Conservation (phyloP, 2,888 invertebrate species). For the Drosophila algonquin region DNA sequence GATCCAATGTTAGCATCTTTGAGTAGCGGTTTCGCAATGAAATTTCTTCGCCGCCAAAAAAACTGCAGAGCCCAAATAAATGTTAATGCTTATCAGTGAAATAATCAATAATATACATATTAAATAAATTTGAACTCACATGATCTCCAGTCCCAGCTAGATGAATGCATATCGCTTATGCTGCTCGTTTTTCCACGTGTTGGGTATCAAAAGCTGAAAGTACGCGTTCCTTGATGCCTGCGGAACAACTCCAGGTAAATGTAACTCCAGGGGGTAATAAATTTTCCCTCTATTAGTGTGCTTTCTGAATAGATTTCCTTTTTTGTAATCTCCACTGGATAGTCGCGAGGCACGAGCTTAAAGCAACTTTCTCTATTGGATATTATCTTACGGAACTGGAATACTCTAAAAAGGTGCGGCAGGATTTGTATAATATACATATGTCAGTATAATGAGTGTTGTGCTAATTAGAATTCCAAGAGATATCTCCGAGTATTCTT, state of each 20-base stretch:
- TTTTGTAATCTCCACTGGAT: constrained; percentile 94
- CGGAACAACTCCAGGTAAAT: constrained; percentile 94
- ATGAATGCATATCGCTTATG: constrained; percentile 94
- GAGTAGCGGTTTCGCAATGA: constrained; percentile 95
- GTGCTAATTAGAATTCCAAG: neutral
- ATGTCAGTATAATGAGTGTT: neutral
- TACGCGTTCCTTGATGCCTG: constrained; percentile 92
- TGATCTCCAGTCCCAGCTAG: constrained; percentile 99
- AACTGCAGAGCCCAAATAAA: constrained; percentile 86
- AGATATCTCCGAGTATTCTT: neutral
- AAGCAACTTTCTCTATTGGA: constrained; percentile 92
- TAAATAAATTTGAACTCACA: constrained; percentile 54
- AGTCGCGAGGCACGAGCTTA: constrained; percentile 91
- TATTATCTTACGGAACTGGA: constrained; percentile 94
- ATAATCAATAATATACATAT: too few relatives aligned
- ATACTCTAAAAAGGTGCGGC: constrained; percentile 88
- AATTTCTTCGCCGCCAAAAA: constrained; percentile 94
- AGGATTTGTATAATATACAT: neutral
- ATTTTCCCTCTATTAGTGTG: constrained; percentile 93
- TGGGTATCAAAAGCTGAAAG: constrained; percentile 93
- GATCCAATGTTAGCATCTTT: constrained; percentile 96
- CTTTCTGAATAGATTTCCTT: constrained; percentile 90
- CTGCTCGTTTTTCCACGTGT: constrained; percentile 89
- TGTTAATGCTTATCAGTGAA: neutral
- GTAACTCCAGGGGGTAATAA: constrained; percentile 91